Evolutionary conservation across 2,888 invertebrate species (phyloP).

Genomic region (Megamerina dolium): DNA sequence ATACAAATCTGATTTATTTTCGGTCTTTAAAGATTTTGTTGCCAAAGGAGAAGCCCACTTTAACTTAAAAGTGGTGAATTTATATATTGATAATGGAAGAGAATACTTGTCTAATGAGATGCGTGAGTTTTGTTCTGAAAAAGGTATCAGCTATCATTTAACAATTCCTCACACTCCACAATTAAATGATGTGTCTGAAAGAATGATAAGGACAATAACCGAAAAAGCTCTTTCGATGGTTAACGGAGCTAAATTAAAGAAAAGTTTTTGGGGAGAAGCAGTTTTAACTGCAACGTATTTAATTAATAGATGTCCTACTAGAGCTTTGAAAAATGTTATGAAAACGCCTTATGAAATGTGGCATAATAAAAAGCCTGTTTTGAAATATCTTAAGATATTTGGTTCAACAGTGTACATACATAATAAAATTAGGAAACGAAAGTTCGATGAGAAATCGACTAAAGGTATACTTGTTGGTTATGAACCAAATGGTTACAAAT

Average conservation of each 20-base stretch:
- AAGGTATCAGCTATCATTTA: constrained; percentile 38
- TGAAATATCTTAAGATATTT: constrained; percentile 20
- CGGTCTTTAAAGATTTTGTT: constrained; percentile 12
- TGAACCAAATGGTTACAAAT: too few relatives aligned
- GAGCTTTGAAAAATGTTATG: constrained; percentile 26
- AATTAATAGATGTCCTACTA: constrained; percentile 39
- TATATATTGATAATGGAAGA: too few relatives aligned
- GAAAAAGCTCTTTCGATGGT: constrained; percentile 41
- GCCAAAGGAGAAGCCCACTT: constrained; percentile 24
- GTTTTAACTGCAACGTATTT: constrained; percentile 39
- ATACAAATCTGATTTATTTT: constrained; percentile 32
- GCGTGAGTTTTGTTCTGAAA: constrained; percentile 32
- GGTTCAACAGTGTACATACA: too few relatives aligned
- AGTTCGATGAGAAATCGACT: constrained; percentile 22
- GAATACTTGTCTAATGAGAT: constrained; percentile 36
- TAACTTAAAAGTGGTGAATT: too few relatives aligned
- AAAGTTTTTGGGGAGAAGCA: constrained; percentile 36
- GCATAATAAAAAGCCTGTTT: too few relatives aligned
- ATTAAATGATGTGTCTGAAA: too few relatives aligned
- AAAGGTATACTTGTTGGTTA: constrained; percentile 19
- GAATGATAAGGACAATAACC: constrained; percentile 39
- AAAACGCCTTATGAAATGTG: too few relatives aligned
- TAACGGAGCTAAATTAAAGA: constrained; percentile 29
- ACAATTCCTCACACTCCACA: too few relatives aligned
- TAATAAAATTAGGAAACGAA: constrained; percentile 18